Evolutionary conservation across 2,797 vertebrate genomes (phyloP).

Genomic region (Mionectes olivaceus): DNA sequence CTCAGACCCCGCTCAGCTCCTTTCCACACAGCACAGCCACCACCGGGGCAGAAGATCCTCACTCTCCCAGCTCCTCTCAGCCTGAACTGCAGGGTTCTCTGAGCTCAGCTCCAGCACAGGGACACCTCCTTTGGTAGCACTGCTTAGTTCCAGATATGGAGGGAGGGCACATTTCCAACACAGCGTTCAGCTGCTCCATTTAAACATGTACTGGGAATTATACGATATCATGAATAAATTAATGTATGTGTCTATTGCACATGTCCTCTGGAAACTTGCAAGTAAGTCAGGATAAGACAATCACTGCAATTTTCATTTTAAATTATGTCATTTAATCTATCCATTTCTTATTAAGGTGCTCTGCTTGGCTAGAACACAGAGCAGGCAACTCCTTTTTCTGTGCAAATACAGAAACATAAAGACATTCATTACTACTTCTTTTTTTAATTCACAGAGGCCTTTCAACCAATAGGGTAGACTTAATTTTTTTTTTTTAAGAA

Average conservation of each 20-base stretch:
- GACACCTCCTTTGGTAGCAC: fast-evolving
- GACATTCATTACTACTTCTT: neutral
- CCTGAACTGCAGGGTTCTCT: neutral
- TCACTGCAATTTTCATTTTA: neutral
- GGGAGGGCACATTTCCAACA: neutral
- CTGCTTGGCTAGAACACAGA: constrained; percentile 12
- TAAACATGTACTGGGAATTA: neutral
- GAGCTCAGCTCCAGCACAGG: neutral
- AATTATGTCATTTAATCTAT: neutral
- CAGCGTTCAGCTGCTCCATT: neutral
- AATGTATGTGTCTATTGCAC: neutral
- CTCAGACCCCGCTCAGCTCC: constrained; percentile 39
- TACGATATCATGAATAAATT: neutral
- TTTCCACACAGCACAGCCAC: neutral
- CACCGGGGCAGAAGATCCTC: neutral
- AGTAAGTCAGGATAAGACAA: neutral
- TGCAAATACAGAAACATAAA: neutral
- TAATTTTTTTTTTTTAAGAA: neutral
- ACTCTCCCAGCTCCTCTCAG: no score
- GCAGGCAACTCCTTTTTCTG: neutral
- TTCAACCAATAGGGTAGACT: constrained; percentile 31
- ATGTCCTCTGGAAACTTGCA: neutral
- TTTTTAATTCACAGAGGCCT: constrained; percentile 24
- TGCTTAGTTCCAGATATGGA: neutral
- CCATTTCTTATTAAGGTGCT: neutral